phyloP scores from a whole-genome alignment of 1,140 invertebrate genomes.

The Battus philenor region DNA sequence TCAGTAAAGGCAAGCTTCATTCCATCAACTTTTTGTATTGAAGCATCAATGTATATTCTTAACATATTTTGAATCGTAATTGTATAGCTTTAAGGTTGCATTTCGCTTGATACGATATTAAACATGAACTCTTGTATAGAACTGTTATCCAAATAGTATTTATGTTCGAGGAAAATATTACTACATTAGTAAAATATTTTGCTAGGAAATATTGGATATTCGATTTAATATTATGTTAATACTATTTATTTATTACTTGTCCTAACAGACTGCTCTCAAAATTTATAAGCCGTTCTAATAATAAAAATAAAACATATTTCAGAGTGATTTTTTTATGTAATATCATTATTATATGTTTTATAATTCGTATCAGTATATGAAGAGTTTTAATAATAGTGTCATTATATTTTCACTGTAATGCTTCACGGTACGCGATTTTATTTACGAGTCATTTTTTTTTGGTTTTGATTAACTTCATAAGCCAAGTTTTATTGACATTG shows the following conservation, averaged over 20 bases:
- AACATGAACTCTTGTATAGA: constrained; percentile 20
- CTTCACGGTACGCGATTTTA: too few relatives aligned
- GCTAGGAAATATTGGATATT: background rate
- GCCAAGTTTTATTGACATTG: too few relatives aligned
- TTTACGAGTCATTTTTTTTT: too few relatives aligned
- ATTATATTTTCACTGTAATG: too few relatives aligned
- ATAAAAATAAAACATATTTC: too few relatives aligned
- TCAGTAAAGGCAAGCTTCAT: constrained; percentile 46
- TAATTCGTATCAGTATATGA: too few relatives aligned
- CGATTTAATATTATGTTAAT: too few relatives aligned
- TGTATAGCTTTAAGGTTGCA: constrained; percentile 9
- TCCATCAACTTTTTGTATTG: constrained; percentile 44
- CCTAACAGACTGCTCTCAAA: too few relatives aligned
- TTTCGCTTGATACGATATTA: constrained; percentile 12
- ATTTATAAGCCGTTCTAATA: too few relatives aligned
- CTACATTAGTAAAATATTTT: constrained; percentile 8
- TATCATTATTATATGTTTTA: background rate
- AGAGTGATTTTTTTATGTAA: background rate
- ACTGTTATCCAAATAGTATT: constrained; percentile 25
- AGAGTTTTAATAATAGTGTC: too few relatives aligned
- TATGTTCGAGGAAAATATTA: constrained; percentile 16
- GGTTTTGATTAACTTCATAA: too few relatives aligned
- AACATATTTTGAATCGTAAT: constrained; percentile 24
- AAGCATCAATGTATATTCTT: constrained; percentile 14
- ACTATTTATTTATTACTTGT: too few relatives aligned